Conservation (phyloP, 2,797 vertebrate species). For the Phrynocephalus vlangalii region DNA sequence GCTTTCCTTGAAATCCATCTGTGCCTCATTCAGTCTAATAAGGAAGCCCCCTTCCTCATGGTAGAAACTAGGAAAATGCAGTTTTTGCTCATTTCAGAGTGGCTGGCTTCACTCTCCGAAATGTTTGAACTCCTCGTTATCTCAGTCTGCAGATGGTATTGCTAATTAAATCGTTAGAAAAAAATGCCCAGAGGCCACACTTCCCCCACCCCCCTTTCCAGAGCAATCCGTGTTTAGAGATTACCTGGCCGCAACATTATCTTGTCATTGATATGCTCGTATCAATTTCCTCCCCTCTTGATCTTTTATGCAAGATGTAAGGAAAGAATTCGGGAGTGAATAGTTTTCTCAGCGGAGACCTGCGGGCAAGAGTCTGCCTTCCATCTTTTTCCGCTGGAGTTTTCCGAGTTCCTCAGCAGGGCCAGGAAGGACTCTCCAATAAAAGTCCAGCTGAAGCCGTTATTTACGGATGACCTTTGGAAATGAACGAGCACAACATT, state of each 20-base stretch:
- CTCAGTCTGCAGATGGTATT: background rate
- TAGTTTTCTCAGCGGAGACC: slow-evolving; percentile 37
- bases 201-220: background rate
- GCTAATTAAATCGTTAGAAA: slow-evolving; percentile 24
- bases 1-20: background rate
- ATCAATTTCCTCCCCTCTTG: fast-evolving
- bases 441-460: fast-evolving
- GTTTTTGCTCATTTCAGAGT: background rate
- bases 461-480: fast-evolving
- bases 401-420: fast-evolving
- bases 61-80: background rate
- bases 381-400: background rate
- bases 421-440: background rate
- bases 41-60: background rate
- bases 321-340: slow-evolving; percentile 13
- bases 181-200: background rate
- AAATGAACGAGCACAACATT: fast-evolving
- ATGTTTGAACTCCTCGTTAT: background rate
- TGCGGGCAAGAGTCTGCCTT: slow-evolving; percentile 42
- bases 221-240: background rate
- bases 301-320: background rate
- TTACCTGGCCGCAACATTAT: fast-evolving
- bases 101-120: background rate
- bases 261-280: background rate
- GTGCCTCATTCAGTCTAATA: background rate